Evolutionary conservation across 2,797 vertebrate genomes (phyloP).

Genomic region (Crenichthys baileyi): DNA sequence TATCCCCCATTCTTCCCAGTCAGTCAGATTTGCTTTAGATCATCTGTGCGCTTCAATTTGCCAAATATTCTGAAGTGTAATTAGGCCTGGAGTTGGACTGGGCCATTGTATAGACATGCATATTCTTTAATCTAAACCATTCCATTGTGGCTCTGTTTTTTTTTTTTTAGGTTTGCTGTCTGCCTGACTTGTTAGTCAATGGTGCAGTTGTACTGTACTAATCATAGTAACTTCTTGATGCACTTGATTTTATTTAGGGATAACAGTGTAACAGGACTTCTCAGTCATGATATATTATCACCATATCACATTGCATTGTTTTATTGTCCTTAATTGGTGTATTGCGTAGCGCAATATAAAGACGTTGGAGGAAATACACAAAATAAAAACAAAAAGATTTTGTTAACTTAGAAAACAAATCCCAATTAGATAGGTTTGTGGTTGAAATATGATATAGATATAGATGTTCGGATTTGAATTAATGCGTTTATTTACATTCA

Average conservation of each 20-base stretch:
- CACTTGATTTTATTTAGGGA: not conserved
- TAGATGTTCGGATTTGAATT: not conserved
- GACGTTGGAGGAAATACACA: not conserved
- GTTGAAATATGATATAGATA: not conserved
- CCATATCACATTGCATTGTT: not conserved
- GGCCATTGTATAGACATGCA: not conserved
- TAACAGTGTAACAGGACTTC: not conserved
- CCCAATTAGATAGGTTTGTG: not conserved
- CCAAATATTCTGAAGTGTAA: not conserved
- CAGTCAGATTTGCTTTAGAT: not conserved
- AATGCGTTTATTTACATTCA: slow-evolving; percentile 5
- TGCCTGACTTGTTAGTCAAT: too few relatives aligned
- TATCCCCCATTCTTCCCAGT: not conserved
- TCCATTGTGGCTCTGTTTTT: not conserved
- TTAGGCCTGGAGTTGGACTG: not conserved
- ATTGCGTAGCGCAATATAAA: not conserved
- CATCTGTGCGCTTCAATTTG: not conserved
- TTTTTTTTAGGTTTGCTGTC: too few relatives aligned
- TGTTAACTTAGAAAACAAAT: not conserved
- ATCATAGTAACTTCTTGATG: not conserved
- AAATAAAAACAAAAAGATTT: not conserved
- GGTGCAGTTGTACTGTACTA: not conserved
- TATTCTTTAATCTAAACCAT: not conserved
- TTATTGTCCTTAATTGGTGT: not conserved
- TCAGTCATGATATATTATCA: not conserved